Conservation (phyloP, 2,797 vertebrate species). For the Phrynocephalus vlangalii region DNA sequence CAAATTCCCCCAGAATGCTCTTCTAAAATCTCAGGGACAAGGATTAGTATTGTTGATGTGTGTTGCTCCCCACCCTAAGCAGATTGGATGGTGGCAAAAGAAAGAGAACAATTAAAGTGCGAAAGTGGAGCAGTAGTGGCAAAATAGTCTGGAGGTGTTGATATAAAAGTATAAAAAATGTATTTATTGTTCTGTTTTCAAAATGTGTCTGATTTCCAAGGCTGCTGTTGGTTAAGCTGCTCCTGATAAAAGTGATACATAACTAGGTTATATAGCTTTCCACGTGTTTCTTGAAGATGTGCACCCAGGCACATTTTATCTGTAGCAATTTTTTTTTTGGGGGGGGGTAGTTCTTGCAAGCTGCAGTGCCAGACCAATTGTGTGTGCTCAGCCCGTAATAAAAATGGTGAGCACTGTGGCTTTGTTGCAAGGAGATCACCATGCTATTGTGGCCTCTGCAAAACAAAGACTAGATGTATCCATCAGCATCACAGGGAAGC, state of each 20-base stretch:
- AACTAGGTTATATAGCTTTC: neutral
- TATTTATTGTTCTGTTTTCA: neutral
- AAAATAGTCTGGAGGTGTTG: too few species aligned
- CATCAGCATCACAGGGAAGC: neutral
- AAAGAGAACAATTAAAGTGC: neutral
- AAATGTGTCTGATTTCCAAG: neutral
- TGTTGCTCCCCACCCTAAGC: neutral
- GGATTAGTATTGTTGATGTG: too few species aligned
- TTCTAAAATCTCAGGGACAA: neutral
- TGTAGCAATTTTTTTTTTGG: too few species aligned
- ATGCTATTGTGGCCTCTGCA: neutral
- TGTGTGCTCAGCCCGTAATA: neutral
- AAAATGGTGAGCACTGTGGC: neutral
- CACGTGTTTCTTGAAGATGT: too few species aligned
- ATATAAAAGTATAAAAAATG: too few species aligned
- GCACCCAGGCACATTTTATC: neutral
- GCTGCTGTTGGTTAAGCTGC: too few species aligned
- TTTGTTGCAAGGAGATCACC: neutral
- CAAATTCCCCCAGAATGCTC: neutral
- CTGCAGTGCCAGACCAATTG: neutral
- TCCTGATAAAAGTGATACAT: neutral
- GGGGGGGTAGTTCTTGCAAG: neutral
- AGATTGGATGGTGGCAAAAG: neutral
- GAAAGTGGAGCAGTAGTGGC: neutral
- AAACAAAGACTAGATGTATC: neutral